Evolutionary conservation across 2,113 vertebrate species (phyloP), one percentile per base, ranked within the genome.

Genomic region (Saimiri boliviensis): DNA sequence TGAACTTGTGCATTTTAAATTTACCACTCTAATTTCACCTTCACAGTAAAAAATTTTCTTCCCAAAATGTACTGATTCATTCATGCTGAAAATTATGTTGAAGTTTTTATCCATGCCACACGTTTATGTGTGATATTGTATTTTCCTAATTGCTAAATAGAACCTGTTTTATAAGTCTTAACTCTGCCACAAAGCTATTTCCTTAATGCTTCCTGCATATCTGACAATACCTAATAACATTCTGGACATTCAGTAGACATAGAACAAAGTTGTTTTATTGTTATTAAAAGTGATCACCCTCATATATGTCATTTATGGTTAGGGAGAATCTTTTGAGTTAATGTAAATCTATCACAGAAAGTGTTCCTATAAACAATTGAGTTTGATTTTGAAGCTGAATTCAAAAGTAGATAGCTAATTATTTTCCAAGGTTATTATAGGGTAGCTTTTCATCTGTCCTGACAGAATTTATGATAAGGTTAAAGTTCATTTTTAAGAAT

Each of bases 41-140:
- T 86, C 27, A n/a, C 52, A 87, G 35, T 9, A n/a, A 58, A 88
- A 68, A 68, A 47, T 84, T 83, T 25, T 42, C n/a, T 60, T n/a
- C 79, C 71, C 90, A 37, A 54, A 56, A 42, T 30, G 21, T 25
- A 68, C 68, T 63, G 74, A 80, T 47, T 60, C 60, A 47, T 79
- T 94, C 84, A 91, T 83, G 95, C 83, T 96, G 83, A 91, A 95
- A 96, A 94, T 94, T 70, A 40, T 21, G 54, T 47, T 74, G 92
- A 25, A 40, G 25, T 90, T 92, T 82, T 80, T 92, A 97, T 76
- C 58, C 60, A 6, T 37, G 42, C 16, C 8, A 42, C 49, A 68
- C 42, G 40, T 79, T 94, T 96, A 83, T 54, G 37, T 54, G 74
- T 54, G 8, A 35, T 77, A 23, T 40, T 80, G 37, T 49, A 35